Evolutionary conservation across 2,797 vertebrate genomes (phyloP).

Genomic region (Dendrocincla fuliginosa): DNA sequence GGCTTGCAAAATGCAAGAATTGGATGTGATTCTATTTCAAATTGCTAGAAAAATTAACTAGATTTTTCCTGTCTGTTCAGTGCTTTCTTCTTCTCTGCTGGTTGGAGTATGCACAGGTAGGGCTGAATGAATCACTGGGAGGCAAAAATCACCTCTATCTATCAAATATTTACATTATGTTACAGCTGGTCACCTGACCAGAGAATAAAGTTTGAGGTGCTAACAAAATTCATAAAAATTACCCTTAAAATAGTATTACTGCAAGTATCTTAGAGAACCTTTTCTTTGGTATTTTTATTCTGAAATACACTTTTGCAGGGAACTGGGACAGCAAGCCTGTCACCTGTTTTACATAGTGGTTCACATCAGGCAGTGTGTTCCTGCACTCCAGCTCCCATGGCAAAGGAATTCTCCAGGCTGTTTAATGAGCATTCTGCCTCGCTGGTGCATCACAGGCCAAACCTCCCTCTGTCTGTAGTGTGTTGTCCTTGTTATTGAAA

Average conservation of each 20-base stretch:
- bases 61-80: not conserved
- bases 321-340: not conserved
- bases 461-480: fast-evolving
- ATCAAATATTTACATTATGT: not conserved
- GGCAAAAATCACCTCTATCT: not conserved
- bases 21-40: not conserved
- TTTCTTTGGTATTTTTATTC: not conserved
- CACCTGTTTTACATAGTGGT: fast-evolving
- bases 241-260: not conserved
- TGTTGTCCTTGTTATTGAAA: not conserved
- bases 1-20: not conserved
- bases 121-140: not conserved
- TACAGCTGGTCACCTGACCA: not conserved
- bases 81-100: not conserved
- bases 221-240: not conserved
- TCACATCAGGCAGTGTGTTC: not conserved
- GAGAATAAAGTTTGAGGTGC: not conserved
- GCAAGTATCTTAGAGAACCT: not conserved
- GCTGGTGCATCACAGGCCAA: not conserved
- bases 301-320: not conserved
- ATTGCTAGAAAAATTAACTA: not conserved
- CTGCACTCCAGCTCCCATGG: not conserved
- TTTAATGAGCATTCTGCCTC: not conserved
- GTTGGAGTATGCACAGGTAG: not conserved
- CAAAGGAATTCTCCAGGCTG: not conserved